A percentile compares a stretch with the other conserved stretches of the same genome.
phyloP scores from a whole-genome alignment of 2,113 vertebrate species.

The Sylvia atricapilla region DNA sequence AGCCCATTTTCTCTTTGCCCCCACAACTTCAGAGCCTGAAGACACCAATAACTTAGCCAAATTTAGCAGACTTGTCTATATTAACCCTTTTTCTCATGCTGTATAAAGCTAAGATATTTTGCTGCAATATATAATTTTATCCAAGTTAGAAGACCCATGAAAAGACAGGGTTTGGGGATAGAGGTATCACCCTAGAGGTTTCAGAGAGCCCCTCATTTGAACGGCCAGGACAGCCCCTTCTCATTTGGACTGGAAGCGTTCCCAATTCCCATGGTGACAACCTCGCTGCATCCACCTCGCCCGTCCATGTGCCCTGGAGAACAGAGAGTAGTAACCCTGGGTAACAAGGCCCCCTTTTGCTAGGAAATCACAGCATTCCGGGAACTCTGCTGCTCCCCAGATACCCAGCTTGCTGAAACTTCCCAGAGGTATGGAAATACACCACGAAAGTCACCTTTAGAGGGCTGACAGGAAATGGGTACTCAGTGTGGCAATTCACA shows the following conservation, averaged over 20 bases:
- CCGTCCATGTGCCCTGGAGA: fast-evolving
- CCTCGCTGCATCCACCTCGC: neutral
- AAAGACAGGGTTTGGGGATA: neutral
- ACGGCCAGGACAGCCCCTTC: neutral
- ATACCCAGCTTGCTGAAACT: neutral
- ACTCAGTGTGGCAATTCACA: neutral
- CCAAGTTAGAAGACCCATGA: neutral
- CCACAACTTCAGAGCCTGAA: neutral
- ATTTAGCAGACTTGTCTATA: neutral
- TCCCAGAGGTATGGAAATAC: neutral
- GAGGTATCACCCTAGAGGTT: neutral
- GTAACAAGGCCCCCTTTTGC: fast-evolving
- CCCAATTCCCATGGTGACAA: fast-evolving
- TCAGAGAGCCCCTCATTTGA: neutral
- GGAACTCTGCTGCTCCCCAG: neutral
- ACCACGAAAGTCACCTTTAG: neutral
- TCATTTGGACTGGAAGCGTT: neutral
- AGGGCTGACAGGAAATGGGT: neutral
- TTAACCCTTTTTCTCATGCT: neutral
- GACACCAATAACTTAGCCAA: neutral
- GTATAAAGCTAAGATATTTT: neutral
- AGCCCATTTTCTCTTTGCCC: neutral
- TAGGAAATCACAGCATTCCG: neutral
- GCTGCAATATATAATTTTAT: neutral
- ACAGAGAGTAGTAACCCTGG: neutral